phyloP scores from a whole-genome alignment of 1,140 invertebrate genomes.

The Branchinecta lindahli region DNA sequence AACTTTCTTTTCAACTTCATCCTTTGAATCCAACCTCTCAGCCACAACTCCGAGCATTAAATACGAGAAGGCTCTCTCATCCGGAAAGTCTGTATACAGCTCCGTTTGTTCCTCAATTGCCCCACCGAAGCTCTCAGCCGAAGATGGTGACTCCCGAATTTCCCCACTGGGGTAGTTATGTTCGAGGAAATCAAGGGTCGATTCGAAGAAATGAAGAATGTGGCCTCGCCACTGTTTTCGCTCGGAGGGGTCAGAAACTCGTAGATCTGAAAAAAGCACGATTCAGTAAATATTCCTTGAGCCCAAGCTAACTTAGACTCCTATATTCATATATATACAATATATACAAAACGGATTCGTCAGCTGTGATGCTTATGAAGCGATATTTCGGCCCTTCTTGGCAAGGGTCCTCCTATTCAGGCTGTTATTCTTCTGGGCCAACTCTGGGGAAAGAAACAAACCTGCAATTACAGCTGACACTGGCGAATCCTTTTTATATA shows the following conservation, averaged over 20 bases:
- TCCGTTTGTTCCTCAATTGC: not conserved
- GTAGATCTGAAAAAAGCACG: not conserved
- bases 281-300: no score
- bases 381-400: no score
- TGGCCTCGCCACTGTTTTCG: not conserved
- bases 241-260: not conserved
- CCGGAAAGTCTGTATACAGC: not conserved
- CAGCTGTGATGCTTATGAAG: no score
- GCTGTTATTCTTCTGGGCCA: no score
- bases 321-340: no score
- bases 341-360: no score
- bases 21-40: not conserved
- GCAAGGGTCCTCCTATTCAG: no score
- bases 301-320: no score
- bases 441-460: no score
- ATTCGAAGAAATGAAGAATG: not conserved
- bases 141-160: not conserved
- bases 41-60: not conserved
- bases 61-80: not conserved
- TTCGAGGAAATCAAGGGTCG: not conserved
- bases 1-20: not conserved
- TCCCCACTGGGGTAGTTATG: not conserved
- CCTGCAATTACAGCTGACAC: no score
- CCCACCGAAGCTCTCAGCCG: not conserved
- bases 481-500: no score